phyloP scores from a whole-genome alignment of 2,113 vertebrate species.

The Tringa solitaria region DNA sequence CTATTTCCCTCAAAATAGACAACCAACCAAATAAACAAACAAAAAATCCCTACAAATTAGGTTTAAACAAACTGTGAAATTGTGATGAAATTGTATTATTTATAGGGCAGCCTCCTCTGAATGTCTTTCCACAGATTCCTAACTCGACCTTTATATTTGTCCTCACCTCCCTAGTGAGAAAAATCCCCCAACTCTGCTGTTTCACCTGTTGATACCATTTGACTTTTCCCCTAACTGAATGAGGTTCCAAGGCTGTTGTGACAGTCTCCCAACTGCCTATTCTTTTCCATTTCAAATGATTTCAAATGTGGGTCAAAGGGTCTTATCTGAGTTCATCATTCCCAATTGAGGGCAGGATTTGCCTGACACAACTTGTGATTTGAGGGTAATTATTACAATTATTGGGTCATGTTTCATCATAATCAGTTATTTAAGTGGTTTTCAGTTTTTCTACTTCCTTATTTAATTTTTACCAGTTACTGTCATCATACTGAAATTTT shows the following conservation, averaged over 20 bases:
- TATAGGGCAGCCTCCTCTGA: not conserved
- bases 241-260: not conserved
- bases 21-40: not conserved
- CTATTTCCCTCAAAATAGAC: not conserved
- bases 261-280: rapidly evolving
- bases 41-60: not conserved
- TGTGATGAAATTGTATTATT: not conserved
- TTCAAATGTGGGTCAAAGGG: not conserved
- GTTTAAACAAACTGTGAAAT: not conserved
- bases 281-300: not conserved
- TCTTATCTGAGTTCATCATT: not conserved
- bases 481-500: not conserved
- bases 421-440: not conserved
- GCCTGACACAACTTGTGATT: not conserved
- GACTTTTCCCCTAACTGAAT: not conserved
- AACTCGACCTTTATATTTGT: not conserved
- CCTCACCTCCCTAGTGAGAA: not conserved
- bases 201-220: not conserved
- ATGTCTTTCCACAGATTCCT: not conserved
- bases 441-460: not conserved
- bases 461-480: not conserved
- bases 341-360: not conserved
- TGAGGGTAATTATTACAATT: not conserved
- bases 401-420: not conserved
- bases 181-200: not conserved